phyloP scores from a whole-genome alignment of 1,140 invertebrate species.

The Scaptomyza montana region DNA sequence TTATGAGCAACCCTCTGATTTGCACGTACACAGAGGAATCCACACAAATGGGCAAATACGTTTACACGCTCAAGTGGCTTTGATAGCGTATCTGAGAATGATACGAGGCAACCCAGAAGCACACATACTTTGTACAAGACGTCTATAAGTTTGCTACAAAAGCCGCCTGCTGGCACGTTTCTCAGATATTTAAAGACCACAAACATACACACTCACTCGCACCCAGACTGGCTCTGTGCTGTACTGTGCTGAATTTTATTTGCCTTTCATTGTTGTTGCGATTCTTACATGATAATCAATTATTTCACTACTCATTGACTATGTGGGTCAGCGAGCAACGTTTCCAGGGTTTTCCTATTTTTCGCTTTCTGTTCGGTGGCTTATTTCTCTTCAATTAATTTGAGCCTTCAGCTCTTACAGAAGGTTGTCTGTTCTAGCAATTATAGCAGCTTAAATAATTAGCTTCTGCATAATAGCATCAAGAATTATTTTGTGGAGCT shows the following conservation, averaged over 20 bases:
- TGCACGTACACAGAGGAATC: conserved; percentile 5
- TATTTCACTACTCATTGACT: conserved; percentile 78
- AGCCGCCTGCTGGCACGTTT: conserved; percentile 27
- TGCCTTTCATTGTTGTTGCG: conserved; percentile 41
- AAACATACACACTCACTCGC: conserved; percentile 27
- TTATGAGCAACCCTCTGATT: conserved; percentile 60
- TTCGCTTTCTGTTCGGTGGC: conserved; percentile 8
- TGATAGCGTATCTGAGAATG: conserved; percentile 36
- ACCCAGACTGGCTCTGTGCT: conserved; percentile 3
- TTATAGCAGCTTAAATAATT: too few relatives aligned
- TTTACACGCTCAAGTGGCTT: conserved; percentile 69
- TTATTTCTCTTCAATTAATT: conserved; percentile 68
- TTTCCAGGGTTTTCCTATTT: conserved; percentile 15
- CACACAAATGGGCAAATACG: conserved; percentile 38
- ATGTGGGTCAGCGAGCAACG: conserved; percentile 71
- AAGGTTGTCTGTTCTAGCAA: not conserved
- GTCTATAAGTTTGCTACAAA: conserved; percentile 54
- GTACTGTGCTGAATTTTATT: conserved; percentile 50
- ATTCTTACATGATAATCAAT: conserved; percentile 78
- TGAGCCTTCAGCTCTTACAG: conserved; percentile 1
- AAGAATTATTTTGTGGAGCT: too few relatives aligned
- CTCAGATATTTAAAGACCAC: conserved; percentile 31
- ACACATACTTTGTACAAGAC: conserved; percentile 24
- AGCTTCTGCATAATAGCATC: too few relatives aligned
- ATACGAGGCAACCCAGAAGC: conserved; percentile 15